Evolutionary conservation across 64 coral and sea anemone genomes (phyloP).

Genomic region (Montipora capricornis): DNA sequence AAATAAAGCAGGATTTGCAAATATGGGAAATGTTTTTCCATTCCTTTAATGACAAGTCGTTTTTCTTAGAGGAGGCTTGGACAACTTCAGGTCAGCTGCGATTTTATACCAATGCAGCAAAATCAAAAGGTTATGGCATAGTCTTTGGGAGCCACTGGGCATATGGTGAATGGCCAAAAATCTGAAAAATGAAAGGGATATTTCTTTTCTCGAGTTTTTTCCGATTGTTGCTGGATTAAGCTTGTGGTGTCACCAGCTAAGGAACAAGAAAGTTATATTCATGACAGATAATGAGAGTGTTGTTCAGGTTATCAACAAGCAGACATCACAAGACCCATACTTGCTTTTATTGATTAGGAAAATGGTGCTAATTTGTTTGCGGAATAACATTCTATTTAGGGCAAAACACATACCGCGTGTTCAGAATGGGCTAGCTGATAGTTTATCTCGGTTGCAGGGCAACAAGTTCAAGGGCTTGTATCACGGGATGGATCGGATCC

Average conservation of each 20-base stretch:
- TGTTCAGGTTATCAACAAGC: neutral
- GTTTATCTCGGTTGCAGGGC: neutral
- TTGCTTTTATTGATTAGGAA: neutral
- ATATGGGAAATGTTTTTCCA: conserved; percentile 30
- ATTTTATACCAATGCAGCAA: conserved; percentile 14
- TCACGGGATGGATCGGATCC: neutral
- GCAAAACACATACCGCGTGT: neutral
- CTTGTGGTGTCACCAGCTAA: neutral
- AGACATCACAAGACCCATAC: neutral
- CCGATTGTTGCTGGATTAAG: neutral
- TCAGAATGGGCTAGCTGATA: neutral
- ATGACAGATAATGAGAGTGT: neutral
- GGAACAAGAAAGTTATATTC: neutral
- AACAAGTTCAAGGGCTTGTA: neutral
- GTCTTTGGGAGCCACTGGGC: conserved; percentile 20
- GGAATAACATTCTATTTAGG: neutral
- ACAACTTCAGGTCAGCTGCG: neutral
- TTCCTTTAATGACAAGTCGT: conserved; percentile 8
- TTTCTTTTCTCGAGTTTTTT: conserved; percentile 22
- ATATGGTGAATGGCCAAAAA: neutral
- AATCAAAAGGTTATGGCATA: neutral
- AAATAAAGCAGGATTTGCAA: neutral
- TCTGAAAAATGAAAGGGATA: neutral
- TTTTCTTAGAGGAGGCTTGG: conserved; percentile 41
- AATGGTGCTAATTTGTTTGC: neutral